Evolutionary conservation across 2,797 vertebrate genomes (phyloP), one percentile per base, ranked within the genome.

Genomic region (Onychomys torridus): DNA sequence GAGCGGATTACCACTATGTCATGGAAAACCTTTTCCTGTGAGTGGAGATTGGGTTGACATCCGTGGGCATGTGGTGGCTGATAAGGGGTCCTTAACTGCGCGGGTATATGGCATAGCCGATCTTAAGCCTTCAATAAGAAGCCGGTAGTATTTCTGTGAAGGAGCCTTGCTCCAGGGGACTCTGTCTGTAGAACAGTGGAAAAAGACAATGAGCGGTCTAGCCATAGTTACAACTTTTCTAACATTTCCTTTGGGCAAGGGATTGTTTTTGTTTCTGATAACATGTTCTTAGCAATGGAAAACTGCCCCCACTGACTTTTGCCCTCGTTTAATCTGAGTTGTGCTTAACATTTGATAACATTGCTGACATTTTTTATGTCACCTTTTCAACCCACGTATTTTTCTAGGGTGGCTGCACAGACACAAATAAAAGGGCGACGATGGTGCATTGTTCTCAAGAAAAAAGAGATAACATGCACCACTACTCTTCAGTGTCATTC

Each of bases 21-120:
- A 99, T 99, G 99, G 99, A 99, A 98, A 99, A 99, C 98, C 99
- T 99, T 98, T 99, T 99, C 98, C 98, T 99, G 99, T 99, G 98
- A 99, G 99, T 99, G 95, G 97, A 97, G 91, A 79, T 95, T 91
- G 81, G 95, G 92, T 97, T 97, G 81, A 88, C 92, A 69, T 55
- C 96, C 86, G 40, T 61, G 97, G 94, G 96, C 95, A 43, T 75
- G 37, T 82, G 92, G 61, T 85, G 55, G 96, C 96, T 96, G 52
- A 95, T 95, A 98, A 95, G 59, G 11, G 90, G 14, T 92, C 84
- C 89, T 98, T 96, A 95, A 73, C 97, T 94, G 96, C 96, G 81
- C 46, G 82, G 96, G 63, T 90, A 89, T 59, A 71, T 96, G 73
- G 65, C 91, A 84, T 79, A 37, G 49, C 17, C 65, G 23, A 6